Evolutionary conservation across 30 jellyfish, hydroid and myxozoan genomes (phyloP).

Genomic region (Clytia hemisphaerica): DNA sequence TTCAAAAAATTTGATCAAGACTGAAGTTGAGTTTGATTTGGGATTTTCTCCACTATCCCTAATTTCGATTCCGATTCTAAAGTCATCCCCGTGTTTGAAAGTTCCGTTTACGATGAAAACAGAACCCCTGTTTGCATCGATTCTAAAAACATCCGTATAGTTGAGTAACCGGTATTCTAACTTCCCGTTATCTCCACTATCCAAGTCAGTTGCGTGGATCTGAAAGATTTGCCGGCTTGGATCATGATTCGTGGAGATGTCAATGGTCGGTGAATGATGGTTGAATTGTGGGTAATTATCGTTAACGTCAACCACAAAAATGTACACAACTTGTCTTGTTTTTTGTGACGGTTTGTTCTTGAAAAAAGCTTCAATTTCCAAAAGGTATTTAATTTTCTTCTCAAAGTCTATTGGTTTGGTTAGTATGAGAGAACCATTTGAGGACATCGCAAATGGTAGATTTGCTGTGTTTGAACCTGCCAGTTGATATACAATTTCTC

Average conservation of each 20-base stretch:
- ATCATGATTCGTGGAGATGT: not conserved
- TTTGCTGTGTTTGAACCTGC: too few species aligned
- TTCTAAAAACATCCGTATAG: not conserved
- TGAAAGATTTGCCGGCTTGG: not conserved
- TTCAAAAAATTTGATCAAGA: too few species aligned
- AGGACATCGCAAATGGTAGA: not conserved
- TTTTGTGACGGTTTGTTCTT: not conserved
- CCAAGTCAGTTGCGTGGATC: slow-evolving; percentile 6
- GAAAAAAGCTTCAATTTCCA: slow-evolving; percentile 2
- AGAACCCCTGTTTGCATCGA: not conserved
- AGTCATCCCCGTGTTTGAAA: too few species aligned
- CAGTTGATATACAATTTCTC: too few species aligned
- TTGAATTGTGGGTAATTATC: slow-evolving; percentile 13
- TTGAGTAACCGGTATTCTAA: not conserved
- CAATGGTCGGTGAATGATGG: not conserved
- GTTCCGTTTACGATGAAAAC: too few species aligned
- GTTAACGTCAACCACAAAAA: not conserved
- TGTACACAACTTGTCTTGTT: not conserved
- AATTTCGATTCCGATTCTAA: too few species aligned
- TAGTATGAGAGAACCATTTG: not conserved
- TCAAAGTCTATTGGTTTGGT: not conserved
- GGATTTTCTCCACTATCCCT: too few species aligned
- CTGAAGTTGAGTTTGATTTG: too few species aligned
- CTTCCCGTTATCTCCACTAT: slow-evolving; percentile 5
- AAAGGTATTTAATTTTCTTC: not conserved